A percentile compares a stretch with the other conserved stretches of the same genome.
These are phyloP conservation scores for Clavelina lepadiformis DNA, from an alignment of 23 tunicate species.

Conservation along the genomic window DNA sequence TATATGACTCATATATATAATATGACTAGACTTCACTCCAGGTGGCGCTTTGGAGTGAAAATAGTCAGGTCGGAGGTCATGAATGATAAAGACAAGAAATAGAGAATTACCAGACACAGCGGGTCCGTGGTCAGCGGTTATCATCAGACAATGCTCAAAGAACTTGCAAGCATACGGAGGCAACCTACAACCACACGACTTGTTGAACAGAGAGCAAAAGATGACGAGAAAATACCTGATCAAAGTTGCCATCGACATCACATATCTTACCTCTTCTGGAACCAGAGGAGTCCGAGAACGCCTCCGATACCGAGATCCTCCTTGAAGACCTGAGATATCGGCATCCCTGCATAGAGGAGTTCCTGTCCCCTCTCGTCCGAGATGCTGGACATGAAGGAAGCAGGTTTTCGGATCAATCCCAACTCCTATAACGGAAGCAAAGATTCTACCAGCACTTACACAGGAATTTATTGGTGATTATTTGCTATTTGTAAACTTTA, in stretches of 20 bases:
- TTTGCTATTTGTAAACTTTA: no score
- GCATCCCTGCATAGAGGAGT: constrained; percentile 96
- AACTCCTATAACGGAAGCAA: constrained; percentile 47
- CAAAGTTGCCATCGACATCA: no score
- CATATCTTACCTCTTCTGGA: constrained; percentile 72
- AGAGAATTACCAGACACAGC: constrained; percentile 83
- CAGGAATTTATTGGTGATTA: background rate
- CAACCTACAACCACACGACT: constrained; percentile 44
- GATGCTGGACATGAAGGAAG: constrained; percentile 87
- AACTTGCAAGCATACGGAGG: constrained; percentile 94
- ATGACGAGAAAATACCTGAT: background rate
- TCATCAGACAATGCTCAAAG: constrained; percentile 94
- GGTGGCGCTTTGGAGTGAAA: no score
- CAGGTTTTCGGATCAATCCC: constrained; percentile 91
- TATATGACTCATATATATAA: no score
- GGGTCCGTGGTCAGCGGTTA: constrained; percentile 99
- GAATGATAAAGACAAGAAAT: background rate
- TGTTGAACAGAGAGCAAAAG: background rate
- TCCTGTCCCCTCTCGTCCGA: constrained; percentile 99
- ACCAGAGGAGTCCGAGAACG: constrained; percentile 92
- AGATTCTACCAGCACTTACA: background rate
- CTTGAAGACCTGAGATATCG: constrained; percentile 91
- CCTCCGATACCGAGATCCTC: constrained; percentile 96
- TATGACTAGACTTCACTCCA: no score
- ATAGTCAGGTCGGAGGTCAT: no score